These are phyloP conservation scores for Chelmon rostratus DNA, from an alignment of 2,797 vertebrate genomes.

Conservation along the genomic window DNA sequence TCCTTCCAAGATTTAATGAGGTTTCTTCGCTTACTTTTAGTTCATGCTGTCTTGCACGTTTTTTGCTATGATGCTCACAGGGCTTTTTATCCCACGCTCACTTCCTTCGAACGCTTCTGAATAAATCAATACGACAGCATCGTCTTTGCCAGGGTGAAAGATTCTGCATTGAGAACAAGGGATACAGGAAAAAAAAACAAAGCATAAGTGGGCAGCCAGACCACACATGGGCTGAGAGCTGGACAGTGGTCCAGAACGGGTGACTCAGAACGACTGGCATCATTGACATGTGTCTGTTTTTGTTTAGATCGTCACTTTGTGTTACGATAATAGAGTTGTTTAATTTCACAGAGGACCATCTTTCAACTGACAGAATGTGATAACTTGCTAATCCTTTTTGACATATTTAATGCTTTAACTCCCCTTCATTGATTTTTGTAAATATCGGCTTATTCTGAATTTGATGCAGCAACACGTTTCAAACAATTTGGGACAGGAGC, in stretches of 20 bases:
- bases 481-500: too few species aligned
- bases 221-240: background rate
- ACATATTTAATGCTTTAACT: too few species aligned
- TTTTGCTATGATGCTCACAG: constrained; percentile 24
- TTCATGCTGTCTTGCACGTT: constrained; percentile 22
- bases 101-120: constrained; percentile 42
- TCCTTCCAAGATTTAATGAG: constrained; percentile 45
- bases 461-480: too few species aligned
- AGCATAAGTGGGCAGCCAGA: background rate
- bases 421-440: too few species aligned
- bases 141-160: constrained; percentile 6
- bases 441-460: too few species aligned
- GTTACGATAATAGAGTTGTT: background rate
- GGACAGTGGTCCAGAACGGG: background rate
- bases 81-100: constrained; percentile 12
- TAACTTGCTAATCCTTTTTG: too few species aligned
- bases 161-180: background rate
- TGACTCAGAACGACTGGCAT: background rate
- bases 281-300: background rate
- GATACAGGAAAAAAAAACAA: background rate
- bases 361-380: background rate
- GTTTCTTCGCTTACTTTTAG: constrained; percentile 38
- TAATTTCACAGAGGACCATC: background rate
- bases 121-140: constrained; percentile 43
- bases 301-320: background rate